These are phyloP conservation scores for Sycophila sp. DNA, from an alignment of 1,140 invertebrate genomes.

Conservation along the genomic window DNA sequence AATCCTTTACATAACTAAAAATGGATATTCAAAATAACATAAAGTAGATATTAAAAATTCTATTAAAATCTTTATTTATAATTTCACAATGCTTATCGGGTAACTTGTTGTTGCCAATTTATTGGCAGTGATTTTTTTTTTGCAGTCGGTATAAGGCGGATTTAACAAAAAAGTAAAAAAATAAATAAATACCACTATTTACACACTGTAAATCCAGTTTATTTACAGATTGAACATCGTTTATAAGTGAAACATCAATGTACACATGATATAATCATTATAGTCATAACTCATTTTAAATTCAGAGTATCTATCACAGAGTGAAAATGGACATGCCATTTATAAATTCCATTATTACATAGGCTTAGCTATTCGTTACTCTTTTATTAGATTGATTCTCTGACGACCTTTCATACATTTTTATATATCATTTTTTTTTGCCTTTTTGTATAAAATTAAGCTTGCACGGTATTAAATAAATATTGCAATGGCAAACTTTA, in stretches of 20 bases:
- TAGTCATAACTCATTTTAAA: constrained; percentile 15
- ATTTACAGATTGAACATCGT: constrained; percentile 29
- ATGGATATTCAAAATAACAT: too few species aligned
- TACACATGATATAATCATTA: too few species aligned
- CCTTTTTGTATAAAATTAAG: constrained; percentile 8
- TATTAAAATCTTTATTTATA: too few species aligned
- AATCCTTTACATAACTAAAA: too few species aligned
- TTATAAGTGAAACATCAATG: constrained; percentile 27
- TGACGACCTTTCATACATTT: background rate
- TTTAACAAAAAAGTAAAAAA: too few species aligned
- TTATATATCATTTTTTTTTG: background rate
- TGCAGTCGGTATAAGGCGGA: too few species aligned
- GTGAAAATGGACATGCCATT: constrained; percentile 44
- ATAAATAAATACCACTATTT: too few species aligned
- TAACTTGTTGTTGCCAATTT: too few species aligned
- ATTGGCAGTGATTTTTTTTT: too few species aligned
- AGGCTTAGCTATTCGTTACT: constrained; percentile 3
- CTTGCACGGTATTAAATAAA: constrained; percentile 16
- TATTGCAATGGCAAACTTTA: too few species aligned
- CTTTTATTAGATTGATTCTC: background rate
- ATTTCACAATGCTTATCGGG: too few species aligned
- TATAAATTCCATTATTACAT: constrained; percentile 27
- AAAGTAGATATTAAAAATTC: too few species aligned
- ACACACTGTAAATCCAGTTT: constrained; percentile 23
- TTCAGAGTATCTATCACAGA: constrained; percentile 45